Conservation (phyloP, 2,113 vertebrate genomes). For the Rhinogobius similis region DNA sequence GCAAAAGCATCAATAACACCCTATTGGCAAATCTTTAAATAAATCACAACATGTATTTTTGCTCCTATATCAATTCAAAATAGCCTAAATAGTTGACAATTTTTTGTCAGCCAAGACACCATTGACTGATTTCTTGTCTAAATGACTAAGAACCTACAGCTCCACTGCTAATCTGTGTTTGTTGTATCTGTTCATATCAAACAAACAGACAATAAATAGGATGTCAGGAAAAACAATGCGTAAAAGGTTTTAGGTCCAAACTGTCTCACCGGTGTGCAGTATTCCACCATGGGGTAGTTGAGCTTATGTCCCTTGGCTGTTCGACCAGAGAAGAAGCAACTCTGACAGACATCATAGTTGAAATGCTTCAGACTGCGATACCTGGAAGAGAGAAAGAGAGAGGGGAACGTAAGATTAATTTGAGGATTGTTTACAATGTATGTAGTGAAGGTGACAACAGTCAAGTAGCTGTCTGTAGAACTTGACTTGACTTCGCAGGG, state of each 20-base stretch:
- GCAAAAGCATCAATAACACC: too few species aligned
- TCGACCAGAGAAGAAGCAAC: conserved; percentile 97
- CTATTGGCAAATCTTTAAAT: too few species aligned
- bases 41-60: too few species aligned
- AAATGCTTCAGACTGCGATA: conserved; percentile 98
- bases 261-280: conserved; percentile 89
- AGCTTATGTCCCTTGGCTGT: conserved; percentile 97
- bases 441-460: not conserved
- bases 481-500: conserved; percentile 3
- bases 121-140: too few species aligned
- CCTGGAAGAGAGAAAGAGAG: conserved; percentile 68
- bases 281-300: conserved; percentile 99
- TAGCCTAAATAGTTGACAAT: too few species aligned
- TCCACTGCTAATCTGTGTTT: too few species aligned
- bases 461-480: not conserved
- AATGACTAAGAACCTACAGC: too few species aligned
- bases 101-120: too few species aligned
- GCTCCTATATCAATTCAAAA: too few species aligned
- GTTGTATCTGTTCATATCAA: too few species aligned
- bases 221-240: not conserved
- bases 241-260: too few species aligned
- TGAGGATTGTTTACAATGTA: conserved; percentile 21
- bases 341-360: conserved; percentile 98
- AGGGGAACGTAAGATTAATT: conserved; percentile 9
- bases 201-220: not conserved